phyloP scores from a whole-genome alignment of 1,140 invertebrate genomes.

The Drosophila pseudoobscura region DNA sequence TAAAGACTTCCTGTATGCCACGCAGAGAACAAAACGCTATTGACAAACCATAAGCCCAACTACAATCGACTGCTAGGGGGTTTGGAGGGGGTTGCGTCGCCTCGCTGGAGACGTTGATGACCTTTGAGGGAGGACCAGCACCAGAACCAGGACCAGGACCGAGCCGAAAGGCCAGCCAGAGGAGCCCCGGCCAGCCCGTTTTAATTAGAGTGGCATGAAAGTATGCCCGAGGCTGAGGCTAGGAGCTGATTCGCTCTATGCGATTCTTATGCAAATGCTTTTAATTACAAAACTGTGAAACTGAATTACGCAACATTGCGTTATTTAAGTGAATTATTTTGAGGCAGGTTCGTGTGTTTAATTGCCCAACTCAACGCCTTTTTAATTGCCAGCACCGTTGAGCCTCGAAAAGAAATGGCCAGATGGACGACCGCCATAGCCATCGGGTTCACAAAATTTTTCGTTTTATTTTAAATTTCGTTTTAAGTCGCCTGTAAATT shows the following conservation, averaged over 20 bases:
- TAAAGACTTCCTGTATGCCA: conserved; percentile 60
- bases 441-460: background rate
- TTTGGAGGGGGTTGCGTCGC: conserved; percentile 9
- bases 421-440: conserved; percentile 25
- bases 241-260: conserved; percentile 22
- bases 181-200: conserved; percentile 4
- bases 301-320: conserved; percentile 79
- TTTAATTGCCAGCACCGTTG: conserved; percentile 58
- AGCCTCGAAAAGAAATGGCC: conserved; percentile 9
- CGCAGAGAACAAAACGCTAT: conserved; percentile 64
- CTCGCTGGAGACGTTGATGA: conserved; percentile 55
- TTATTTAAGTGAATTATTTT: conserved; percentile 72
- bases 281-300: conserved; percentile 82
- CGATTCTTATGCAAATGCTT: conserved; percentile 79
- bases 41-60: conserved; percentile 34
- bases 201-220: conserved; percentile 75
- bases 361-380: conserved; percentile 76
- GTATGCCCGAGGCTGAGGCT: conserved; percentile 55
- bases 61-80: conserved; percentile 13
- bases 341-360: conserved; percentile 70
- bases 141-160: background rate
- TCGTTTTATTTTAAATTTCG: conserved; percentile 29
- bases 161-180: background rate
- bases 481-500: conserved; percentile 30
- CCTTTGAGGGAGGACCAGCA: conserved; percentile 47